A percentile compares a stretch with the other conserved stretches of the same genome.
phyloP scores from a whole-genome alignment of 2,888 invertebrate species.

The Siphonodentalium dalli region DNA sequence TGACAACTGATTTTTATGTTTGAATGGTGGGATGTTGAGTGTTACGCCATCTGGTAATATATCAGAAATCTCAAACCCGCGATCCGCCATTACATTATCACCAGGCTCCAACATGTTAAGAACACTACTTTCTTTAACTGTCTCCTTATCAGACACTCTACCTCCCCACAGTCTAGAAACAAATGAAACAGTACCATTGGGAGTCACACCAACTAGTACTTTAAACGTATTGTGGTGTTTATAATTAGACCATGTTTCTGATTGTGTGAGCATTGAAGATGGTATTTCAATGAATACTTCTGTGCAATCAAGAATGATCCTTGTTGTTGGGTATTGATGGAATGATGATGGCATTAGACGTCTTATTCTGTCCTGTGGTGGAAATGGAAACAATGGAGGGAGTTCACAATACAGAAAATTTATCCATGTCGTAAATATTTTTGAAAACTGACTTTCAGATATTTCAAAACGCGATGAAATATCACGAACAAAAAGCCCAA shows the following conservation, averaged over 20 bases:
- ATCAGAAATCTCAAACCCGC: conserved; percentile 21
- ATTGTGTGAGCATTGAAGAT: conserved; percentile 4
- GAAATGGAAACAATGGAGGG: too few species aligned
- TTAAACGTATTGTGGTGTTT: conserved; percentile 27
- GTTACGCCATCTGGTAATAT: conserved; percentile 14
- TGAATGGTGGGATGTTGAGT: conserved; percentile 15
- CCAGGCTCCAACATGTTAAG: conserved; percentile 14
- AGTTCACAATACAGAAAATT: too few species aligned
- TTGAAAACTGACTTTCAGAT: too few species aligned
- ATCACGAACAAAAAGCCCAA: too few species aligned
- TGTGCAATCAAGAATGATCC: conserved; percentile 16
- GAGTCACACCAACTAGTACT: conserved; percentile 22
- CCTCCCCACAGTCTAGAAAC: conserved; percentile 27
- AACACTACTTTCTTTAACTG: conserved; percentile 11
- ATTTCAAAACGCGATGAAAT: too few species aligned
- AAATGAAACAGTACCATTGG: conserved; percentile 24
- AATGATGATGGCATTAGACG: too few species aligned
- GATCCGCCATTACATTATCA: conserved; percentile 27
- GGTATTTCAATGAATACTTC: conserved; percentile 9
- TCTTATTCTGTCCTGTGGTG: too few species aligned
- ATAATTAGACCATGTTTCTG: conserved; percentile 12
- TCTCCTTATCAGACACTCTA: conserved; percentile 21
- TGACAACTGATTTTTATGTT: conserved; percentile 20
- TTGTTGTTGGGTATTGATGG: too few species aligned
- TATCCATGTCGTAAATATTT: too few species aligned